A percentile compares a stretch with the other conserved stretches of the same genome.
Conservation (phyloP, 2,113 vertebrate genomes). For the Oryzias woworae region DNA sequence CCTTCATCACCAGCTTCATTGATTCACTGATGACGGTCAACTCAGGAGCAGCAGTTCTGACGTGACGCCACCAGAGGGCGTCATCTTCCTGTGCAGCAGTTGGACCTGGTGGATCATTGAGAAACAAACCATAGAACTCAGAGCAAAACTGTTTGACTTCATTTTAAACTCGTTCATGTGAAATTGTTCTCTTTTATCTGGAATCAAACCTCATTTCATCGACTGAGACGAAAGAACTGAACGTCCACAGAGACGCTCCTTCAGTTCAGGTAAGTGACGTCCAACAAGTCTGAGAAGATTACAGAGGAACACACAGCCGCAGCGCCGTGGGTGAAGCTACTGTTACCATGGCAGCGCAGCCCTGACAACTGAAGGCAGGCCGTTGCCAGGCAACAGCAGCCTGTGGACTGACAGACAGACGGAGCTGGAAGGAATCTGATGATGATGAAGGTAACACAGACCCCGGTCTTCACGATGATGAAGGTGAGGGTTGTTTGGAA, state of each 20-base stretch:
- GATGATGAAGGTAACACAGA: not conserved
- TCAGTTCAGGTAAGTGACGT: too few species aligned
- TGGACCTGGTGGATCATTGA: not conserved
- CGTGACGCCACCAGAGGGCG: conserved; percentile 9
- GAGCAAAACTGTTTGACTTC: too few species aligned
- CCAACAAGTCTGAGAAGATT: not conserved
- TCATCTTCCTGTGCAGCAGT: not conserved
- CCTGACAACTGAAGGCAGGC: conserved; percentile 1
- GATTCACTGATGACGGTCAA: too few species aligned
- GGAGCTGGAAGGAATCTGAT: not conserved
- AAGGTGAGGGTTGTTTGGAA: not conserved
- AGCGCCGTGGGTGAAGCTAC: conserved; percentile 9
- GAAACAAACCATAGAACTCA: not conserved
- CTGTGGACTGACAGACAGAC: conserved; percentile 13
- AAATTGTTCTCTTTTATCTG: too few species aligned
- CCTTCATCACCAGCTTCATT: not conserved
- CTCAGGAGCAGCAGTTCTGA: not conserved
- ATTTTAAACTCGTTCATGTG: too few species aligned
- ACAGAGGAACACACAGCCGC: not conserved
- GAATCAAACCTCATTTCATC: too few species aligned
- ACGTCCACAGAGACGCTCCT: too few species aligned
- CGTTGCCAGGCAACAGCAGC: conserved; percentile 44
- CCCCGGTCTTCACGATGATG: not conserved
- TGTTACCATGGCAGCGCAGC: conserved; percentile 33
- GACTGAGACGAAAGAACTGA: too few species aligned